Evolutionary conservation across 2,113 vertebrate species (phyloP).

Genomic region (Ramphastos sulfuratus): DNA sequence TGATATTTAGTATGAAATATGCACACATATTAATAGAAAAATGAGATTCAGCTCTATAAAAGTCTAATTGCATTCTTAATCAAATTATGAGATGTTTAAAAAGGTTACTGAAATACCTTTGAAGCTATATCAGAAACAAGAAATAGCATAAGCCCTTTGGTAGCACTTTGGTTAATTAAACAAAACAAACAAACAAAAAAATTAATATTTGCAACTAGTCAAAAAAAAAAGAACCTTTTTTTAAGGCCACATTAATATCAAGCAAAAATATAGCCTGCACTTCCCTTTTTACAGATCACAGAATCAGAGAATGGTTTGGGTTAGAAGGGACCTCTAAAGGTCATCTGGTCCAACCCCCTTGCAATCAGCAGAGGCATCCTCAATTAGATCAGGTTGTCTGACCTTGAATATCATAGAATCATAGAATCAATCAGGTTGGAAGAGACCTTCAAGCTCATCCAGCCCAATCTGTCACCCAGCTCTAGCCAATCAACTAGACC

Average conservation of each 20-base stretch:
- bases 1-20: not conserved
- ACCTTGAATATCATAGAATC: too few relatives aligned
- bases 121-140: not conserved
- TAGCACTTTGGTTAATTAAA: not conserved
- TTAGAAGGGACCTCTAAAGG: too few relatives aligned
- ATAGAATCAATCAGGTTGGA: too few relatives aligned
- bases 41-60: not conserved
- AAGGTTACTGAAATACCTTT: not conserved
- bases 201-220: not conserved
- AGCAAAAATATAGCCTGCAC: not conserved
- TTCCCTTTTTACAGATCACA: not conserved
- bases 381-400: too few relatives aligned
- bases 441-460: too few relatives aligned
- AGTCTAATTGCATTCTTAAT: not conserved
- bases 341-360: too few relatives aligned
- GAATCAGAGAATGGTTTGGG: too few relatives aligned
- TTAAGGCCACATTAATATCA: not conserved
- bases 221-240: not conserved
- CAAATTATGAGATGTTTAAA: not conserved
- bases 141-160: not conserved
- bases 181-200: not conserved
- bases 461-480: too few relatives aligned
- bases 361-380: too few relatives aligned
- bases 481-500: too few relatives aligned
- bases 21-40: not conserved